phyloP scores from a whole-genome alignment of 2,113 vertebrate species.

The Macquaria ambigua region DNA sequence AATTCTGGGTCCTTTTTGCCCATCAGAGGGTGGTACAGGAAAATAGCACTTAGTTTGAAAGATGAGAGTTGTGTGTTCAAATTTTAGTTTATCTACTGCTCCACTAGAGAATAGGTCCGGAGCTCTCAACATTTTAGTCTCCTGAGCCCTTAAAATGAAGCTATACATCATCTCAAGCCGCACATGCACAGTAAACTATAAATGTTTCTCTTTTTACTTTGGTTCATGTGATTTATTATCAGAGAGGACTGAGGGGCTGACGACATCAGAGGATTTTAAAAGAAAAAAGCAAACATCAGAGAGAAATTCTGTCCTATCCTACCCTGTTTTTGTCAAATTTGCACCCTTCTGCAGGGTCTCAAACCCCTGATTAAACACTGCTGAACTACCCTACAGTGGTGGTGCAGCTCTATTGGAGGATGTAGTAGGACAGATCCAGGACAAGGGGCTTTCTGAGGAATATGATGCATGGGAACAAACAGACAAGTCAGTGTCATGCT shows the following conservation, averaged over 20 bases:
- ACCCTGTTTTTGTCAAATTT: neutral
- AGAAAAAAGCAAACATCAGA: neutral
- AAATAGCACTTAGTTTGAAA: neutral
- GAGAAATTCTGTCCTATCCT: neutral
- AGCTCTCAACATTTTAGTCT: neutral
- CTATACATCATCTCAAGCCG: neutral
- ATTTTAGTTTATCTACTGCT: conserved; percentile 7
- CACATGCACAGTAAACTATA: neutral
- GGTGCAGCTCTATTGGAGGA: neutral
- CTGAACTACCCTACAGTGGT: neutral
- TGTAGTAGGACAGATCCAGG: neutral
- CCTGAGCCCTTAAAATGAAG: neutral
- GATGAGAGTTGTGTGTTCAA: conserved; percentile 1
- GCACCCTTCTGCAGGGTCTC: neutral
- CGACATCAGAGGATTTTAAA: neutral
- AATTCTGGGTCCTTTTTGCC: neutral
- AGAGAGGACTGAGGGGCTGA: neutral
- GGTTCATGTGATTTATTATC: conserved; percentile 6
- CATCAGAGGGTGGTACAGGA: neutral
- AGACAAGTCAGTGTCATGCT: conserved; percentile 22
- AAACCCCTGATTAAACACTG: neutral
- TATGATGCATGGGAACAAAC: conserved; percentile 34
- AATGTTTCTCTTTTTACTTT: neutral
- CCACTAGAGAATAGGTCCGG: neutral
- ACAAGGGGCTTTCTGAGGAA: conserved; percentile 13